Evolutionary conservation across 2,113 vertebrate genomes (phyloP).

Genomic region (Climacteris rufus): DNA sequence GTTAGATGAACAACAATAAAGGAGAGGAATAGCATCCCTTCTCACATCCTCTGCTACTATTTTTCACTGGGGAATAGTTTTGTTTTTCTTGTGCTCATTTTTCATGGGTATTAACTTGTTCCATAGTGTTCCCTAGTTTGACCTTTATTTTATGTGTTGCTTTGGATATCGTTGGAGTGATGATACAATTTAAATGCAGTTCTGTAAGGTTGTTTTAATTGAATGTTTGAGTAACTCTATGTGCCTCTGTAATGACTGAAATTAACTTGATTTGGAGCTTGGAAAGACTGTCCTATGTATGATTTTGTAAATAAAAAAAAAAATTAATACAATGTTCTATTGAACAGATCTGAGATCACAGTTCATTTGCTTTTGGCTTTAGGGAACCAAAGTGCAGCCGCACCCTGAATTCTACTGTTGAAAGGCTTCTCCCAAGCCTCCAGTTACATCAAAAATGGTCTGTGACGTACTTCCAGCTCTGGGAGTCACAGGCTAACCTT

Average conservation of each 20-base stretch:
- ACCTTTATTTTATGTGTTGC: slow-evolving; percentile 48
- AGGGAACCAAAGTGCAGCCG: neutral
- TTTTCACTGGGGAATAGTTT: slow-evolving; percentile 21
- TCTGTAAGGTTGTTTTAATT: slow-evolving; percentile 23
- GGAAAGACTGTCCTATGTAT: neutral
- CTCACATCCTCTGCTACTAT: neutral
- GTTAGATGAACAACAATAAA: slow-evolving; percentile 2
- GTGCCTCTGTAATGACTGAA: neutral
- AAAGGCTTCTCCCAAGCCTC: slow-evolving; percentile 3
- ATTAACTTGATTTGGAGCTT: slow-evolving; percentile 2
- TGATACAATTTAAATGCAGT: slow-evolving; percentile 20
- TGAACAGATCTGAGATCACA: neutral
- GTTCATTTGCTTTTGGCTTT: slow-evolving; percentile 29
- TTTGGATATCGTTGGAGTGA: slow-evolving; percentile 13
- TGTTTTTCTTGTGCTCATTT: slow-evolving; percentile 22
- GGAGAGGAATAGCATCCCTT: neutral
- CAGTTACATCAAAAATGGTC: neutral
- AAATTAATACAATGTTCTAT: neutral
- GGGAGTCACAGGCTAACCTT: neutral
- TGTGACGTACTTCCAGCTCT: neutral
- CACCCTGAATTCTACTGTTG: neutral
- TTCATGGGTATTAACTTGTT: slow-evolving; percentile 40
- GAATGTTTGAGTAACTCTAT: neutral
- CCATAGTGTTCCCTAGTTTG: neutral
- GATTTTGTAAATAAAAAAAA: neutral